A percentile compares a stretch with the other conserved stretches of the same genome.
Evolutionary conservation across 2,113 vertebrate genomes (phyloP).

Genomic region (Myotis lucifugus): DNA sequence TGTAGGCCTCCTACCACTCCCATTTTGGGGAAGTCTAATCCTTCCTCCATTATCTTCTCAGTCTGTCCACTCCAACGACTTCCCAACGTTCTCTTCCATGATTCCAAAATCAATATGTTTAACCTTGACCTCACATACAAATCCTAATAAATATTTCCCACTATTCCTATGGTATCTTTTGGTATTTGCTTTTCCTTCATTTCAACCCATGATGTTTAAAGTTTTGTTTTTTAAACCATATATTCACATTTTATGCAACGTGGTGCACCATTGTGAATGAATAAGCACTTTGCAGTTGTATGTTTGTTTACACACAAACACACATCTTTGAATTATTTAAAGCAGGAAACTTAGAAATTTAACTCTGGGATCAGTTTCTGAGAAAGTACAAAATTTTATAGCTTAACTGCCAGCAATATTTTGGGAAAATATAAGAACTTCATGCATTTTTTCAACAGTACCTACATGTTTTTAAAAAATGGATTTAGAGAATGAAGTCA

Average conservation of each 20-base stretch:
- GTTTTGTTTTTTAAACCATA: background rate
- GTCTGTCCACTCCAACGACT: background rate
- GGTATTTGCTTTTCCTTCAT: background rate
- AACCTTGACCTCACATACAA: background rate
- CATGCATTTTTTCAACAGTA: background rate
- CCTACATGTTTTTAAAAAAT: background rate
- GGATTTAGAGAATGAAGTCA: background rate
- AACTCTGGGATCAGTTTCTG: background rate
- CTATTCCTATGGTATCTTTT: background rate
- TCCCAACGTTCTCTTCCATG: background rate
- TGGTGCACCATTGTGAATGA: background rate
- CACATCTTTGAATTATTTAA: background rate
- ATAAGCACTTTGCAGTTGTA: background rate
- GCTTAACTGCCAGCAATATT: background rate
- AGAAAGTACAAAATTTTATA: background rate
- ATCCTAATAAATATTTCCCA: background rate
- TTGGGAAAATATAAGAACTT: background rate
- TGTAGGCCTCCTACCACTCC: background rate
- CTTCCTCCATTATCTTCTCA: background rate
- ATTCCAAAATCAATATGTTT: background rate
- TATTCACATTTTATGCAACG: background rate
- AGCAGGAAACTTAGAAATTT: background rate
- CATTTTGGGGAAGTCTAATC: background rate
- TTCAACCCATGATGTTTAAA: background rate
- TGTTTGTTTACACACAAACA: background rate